Conservation (phyloP, 2,888 invertebrate species). For the Spialia ferax region DNA sequence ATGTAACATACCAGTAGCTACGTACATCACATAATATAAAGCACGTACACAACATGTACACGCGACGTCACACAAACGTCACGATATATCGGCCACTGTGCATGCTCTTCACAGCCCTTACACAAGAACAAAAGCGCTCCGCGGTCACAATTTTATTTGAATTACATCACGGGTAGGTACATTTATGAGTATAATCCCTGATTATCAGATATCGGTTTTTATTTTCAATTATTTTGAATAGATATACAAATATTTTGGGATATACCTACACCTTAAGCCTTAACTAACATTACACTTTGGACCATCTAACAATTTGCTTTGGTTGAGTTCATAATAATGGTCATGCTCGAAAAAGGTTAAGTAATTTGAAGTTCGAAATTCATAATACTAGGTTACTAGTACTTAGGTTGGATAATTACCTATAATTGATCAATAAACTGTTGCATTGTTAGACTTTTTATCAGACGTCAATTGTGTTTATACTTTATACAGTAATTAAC, state of each 20-base stretch:
- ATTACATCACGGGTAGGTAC: too few relatives aligned
- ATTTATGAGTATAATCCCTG: neutral
- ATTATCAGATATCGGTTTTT: too few relatives aligned
- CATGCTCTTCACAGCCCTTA: neutral
- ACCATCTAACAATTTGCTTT: too few relatives aligned
- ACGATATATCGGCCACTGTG: neutral
- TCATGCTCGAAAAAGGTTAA: too few relatives aligned
- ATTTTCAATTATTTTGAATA: neutral
- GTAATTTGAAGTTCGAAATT: neutral
- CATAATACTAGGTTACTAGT: neutral
- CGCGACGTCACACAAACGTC: neutral
- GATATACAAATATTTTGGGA: too few relatives aligned
- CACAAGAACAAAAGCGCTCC: neutral
- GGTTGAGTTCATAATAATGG: too few relatives aligned
- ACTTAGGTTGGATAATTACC: neutral
- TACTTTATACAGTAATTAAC: slow-evolving; percentile 7
- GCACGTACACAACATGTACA: neutral
- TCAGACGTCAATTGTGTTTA: neutral
- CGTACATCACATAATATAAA: neutral
- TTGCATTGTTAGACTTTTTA: slow-evolving; percentile 11
- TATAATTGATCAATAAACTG: slow-evolving; percentile 10
- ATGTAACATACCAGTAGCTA: too few relatives aligned
- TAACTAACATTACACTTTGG: too few relatives aligned
- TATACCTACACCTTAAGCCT: too few relatives aligned
- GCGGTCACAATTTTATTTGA: neutral